These are phyloP conservation scores for Pachymerium ferrugineum DNA, from an alignment of 2,888 invertebrate genomes.

Conservation along the genomic window DNA sequence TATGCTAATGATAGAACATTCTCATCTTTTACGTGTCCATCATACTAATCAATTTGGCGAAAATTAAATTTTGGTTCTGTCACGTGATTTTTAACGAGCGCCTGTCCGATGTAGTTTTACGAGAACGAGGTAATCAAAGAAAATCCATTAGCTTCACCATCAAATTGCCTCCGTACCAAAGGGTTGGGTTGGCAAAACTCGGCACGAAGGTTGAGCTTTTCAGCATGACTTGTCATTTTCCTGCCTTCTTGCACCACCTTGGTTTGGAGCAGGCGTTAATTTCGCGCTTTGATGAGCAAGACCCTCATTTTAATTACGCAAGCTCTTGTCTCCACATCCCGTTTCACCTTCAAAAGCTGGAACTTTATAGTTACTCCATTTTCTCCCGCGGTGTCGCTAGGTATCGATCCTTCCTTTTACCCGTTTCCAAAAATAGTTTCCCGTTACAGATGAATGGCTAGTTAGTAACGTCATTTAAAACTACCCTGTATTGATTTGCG, in stretches of 20 bases:
- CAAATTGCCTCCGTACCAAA: neutral
- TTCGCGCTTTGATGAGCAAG: neutral
- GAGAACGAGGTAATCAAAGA: slow-evolving; percentile 1
- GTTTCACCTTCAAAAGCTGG: neutral
- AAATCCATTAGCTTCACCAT: slow-evolving; percentile 11
- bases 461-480: no score
- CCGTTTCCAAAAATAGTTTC: no score
- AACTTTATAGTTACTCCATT: neutral
- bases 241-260: neutral
- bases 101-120: neutral
- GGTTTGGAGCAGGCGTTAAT: neutral
- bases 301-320: neutral
- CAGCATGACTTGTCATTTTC: neutral
- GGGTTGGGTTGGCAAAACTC: neutral
- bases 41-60: neutral
- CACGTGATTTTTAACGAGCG: neutral
- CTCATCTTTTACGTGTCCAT: neutral
- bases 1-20: neutral
- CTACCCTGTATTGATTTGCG: no score
- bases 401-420: neutral
- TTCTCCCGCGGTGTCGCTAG: neutral
- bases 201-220: neutral
- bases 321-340: neutral
- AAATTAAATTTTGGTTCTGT: slow-evolving; percentile 5
- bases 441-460: no score